A percentile compares a stretch with the other conserved stretches of the same genome.
Conservation (phyloP, 2,113 vertebrate species). For the Tor tambroides region DNA sequence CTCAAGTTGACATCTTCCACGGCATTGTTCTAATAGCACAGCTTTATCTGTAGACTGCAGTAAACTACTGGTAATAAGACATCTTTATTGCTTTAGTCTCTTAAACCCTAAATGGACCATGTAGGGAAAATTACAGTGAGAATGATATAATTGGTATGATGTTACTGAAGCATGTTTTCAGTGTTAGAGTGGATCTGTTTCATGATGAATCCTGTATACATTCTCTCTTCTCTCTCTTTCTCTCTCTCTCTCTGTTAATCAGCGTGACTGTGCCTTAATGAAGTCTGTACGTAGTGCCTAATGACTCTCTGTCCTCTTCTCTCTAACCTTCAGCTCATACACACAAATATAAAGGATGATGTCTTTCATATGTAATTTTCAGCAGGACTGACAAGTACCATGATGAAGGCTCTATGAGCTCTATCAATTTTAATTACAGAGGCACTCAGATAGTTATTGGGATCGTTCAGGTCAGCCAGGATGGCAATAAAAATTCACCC, state of each 20-base stretch:
- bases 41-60: not conserved
- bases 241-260: not conserved
- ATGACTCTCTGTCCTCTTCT: slow-evolving; percentile 5
- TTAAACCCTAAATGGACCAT: not conserved
- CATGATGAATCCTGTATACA: not conserved
- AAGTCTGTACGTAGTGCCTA: slow-evolving; percentile 28
- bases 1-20: not conserved
- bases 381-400: slow-evolving; percentile 34
- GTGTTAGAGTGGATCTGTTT: not conserved
- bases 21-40: not conserved
- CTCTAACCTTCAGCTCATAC: slow-evolving; percentile 25
- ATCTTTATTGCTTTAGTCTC: slow-evolving; percentile 12
- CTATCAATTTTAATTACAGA: slow-evolving; percentile 40
- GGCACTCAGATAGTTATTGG: slow-evolving; percentile 35
- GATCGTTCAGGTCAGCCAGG: slow-evolving; percentile 31
- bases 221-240: not conserved
- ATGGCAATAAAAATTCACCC: slow-evolving; percentile 30
- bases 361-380: slow-evolving; percentile 47
- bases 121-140: not conserved
- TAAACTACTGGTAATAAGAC: not conserved
- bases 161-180: not conserved
- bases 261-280: slow-evolving; percentile 13
- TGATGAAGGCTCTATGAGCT: slow-evolving; percentile 29
- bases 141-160: slow-evolving; percentile 11
- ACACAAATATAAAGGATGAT: slow-evolving; percentile 24